A percentile compares a stretch with the other conserved stretches of the same genome.
phyloP scores from a whole-genome alignment of 2,113 vertebrate genomes.

The Archocentrus centrarchus region DNA sequence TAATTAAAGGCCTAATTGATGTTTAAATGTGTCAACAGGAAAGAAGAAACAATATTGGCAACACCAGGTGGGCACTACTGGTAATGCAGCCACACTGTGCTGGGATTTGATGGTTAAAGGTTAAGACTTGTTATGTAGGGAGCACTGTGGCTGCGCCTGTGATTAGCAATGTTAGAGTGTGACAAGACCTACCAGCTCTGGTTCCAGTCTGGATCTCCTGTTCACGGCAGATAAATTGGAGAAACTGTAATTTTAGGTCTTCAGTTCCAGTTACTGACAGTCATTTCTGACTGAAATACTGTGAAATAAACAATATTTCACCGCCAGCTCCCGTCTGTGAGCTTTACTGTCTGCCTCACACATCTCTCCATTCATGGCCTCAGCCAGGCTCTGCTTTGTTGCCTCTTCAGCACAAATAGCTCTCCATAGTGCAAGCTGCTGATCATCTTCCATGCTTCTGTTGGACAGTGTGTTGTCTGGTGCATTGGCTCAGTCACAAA shows the following conservation, averaged over 20 bases:
- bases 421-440: background rate
- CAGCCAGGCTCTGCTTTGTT: background rate
- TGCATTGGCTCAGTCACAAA: background rate
- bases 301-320: background rate
- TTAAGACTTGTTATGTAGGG: fast-evolving
- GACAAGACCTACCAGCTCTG: background rate
- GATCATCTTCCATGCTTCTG: background rate
- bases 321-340: background rate
- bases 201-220: background rate
- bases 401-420: background rate
- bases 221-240: background rate
- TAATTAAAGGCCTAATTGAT: background rate
- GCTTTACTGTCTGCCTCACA: background rate
- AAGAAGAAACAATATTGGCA: background rate
- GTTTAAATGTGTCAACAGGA: fast-evolving
- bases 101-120: background rate
- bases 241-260: background rate
- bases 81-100: background rate
- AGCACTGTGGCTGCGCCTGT: background rate
- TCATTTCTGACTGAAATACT: background rate
- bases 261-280: background rate
- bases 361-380: background rate
- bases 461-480: background rate
- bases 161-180: background rate
- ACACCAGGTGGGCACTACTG: background rate